Base-by-base conservation (phyloP, 1,140 invertebrate species). In the Caenorhabditis briggsae region DNA sequence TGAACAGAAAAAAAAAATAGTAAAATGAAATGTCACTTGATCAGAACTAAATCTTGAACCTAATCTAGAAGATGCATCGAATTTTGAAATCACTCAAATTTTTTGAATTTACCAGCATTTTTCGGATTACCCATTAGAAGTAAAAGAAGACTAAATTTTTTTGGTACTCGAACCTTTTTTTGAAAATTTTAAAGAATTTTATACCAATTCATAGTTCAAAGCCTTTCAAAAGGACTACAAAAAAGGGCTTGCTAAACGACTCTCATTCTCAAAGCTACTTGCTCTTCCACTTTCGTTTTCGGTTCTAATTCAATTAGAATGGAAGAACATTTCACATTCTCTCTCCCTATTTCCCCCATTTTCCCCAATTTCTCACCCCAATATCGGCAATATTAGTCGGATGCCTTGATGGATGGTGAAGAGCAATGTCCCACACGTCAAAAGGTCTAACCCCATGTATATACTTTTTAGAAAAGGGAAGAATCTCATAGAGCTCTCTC, bases 321-420 rank as follows among this genome's bases (percentile, higher is more conserved):
- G 70, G 12, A 41, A 23, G 64, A n/a, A 25, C n/a, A 70, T 41
- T 78, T 46, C n/a, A 33, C 70, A 78, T 43, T 78, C 33, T 50
- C n/a, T 50, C 20, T n/a, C 18, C n/a, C n/a, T n/a, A n/a, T 78
- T 23, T 78, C 11, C 23, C 20, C n/a, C 33, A 33, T 33, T 41
- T 18, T 33, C 33, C 33, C 33, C 33, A 33, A 33, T 33, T 78
- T 23, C 53, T n/a, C 23, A n/a, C n/a, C 14, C 46, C n/a, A 50
- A 78, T 53, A 78, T 53, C 23, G n/a, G 18, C 6, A 50, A 78
- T 78, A 78, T 48, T 50, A 48, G 70, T 78, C 70, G 46, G 3
- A 8, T n/a, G n/a, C 23, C 70, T 78, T 78, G 70, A 78, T 78
- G 70, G 70, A 78, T 78, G 16, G 70, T 78, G 70, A 78, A 46